phyloP scores from a whole-genome alignment of 1,140 invertebrate genomes.

The Brachionus plicatilis region DNA sequence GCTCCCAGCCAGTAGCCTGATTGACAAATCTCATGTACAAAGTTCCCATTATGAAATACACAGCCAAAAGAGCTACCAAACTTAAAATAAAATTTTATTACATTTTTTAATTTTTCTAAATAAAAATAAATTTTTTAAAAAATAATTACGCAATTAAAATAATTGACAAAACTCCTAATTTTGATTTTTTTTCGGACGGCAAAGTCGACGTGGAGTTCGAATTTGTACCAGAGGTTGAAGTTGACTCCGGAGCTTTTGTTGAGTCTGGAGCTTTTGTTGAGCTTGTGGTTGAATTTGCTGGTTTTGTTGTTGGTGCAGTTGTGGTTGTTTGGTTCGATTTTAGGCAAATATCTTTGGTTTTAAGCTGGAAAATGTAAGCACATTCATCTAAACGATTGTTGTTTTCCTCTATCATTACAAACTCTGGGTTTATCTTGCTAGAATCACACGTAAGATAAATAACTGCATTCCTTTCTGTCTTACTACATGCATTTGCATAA shows the following conservation, averaged over 20 bases:
- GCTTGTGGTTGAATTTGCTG: background rate
- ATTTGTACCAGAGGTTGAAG: background rate
- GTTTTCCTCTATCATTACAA: slow-evolving; percentile 1
- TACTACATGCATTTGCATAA: slow-evolving; percentile 22
- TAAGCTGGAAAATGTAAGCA: slow-evolving; percentile 2
- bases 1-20: slow-evolving; percentile 5
- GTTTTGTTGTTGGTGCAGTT: background rate
- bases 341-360: background rate
- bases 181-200: slow-evolving; percentile 10
- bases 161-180: slow-evolving; percentile 18
- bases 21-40: slow-evolving; percentile 39
- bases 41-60: slow-evolving; percentile 9
- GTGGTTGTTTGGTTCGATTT: background rate
- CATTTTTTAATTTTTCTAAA: background rate
- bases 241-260: background rate
- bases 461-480: background rate
- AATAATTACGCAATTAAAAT: slow-evolving; percentile 17
- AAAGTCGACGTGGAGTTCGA: background rate
- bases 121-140: too few species aligned
- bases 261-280: background rate
- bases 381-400: background rate
- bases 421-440: background rate
- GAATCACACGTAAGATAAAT: slow-evolving; percentile 17
- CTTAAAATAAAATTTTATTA: background rate
- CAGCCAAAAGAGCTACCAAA: background rate